Percentiles rank a stretch among this genome's conserved stretches.
Conservation (phyloP, 2,797 vertebrate species). For the Myotis findleyi region DNA sequence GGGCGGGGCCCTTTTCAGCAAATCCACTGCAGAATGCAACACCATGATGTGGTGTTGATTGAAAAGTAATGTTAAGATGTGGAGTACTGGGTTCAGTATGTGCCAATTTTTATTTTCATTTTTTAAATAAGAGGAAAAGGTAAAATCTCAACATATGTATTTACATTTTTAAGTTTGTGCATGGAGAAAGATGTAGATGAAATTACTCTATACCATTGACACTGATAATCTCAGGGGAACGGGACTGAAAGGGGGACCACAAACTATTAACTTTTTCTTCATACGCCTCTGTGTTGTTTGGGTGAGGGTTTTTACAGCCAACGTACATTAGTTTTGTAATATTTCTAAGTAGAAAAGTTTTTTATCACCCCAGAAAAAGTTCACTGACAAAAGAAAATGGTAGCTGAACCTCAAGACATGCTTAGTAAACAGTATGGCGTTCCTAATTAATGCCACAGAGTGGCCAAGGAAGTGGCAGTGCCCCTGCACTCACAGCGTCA, state of each 20-base stretch:
- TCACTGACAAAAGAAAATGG: not conserved
- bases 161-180: not conserved
- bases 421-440: not conserved
- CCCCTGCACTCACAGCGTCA: not conserved
- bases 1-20: not conserved
- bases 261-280: not conserved
- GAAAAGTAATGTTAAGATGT: not conserved
- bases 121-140: not conserved
- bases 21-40: not conserved
- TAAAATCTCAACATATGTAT: not conserved
- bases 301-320: not conserved
- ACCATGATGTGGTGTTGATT: not conserved
- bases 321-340: not conserved
- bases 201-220: not conserved
- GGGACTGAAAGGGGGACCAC: not conserved
- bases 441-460: not conserved
- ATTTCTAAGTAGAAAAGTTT: slow-evolving; percentile 9
- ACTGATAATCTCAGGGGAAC: not conserved
- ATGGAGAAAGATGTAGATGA: not conserved
- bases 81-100: not conserved
- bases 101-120: not conserved
- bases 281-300: not conserved
- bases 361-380: slow-evolving; percentile 16
- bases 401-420: not conserved
- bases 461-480: not conserved